phyloP scores from a whole-genome alignment of 2,888 invertebrate species.

The Parnassius smintheus region DNA sequence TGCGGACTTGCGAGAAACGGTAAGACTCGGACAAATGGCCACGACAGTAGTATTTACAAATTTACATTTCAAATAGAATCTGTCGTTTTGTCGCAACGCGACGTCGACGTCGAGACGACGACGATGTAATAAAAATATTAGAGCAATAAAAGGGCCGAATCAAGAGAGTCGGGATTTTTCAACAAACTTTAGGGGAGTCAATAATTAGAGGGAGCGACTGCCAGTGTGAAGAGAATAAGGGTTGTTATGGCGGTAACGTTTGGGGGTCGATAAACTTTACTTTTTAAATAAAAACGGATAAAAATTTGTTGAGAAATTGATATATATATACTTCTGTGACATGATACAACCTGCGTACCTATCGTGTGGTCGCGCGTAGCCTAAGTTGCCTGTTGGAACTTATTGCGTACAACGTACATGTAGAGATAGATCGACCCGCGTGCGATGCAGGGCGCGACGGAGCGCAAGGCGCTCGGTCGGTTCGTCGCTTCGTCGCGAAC shows the following conservation, averaged over 20 bases:
- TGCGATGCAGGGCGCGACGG: constrained; percentile 50
- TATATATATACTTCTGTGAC: neutral
- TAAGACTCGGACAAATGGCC: constrained; percentile 24
- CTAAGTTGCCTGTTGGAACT: constrained; percentile 28
- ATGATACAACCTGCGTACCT: neutral
- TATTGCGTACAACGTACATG: constrained; percentile 58
- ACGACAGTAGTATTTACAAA: constrained; percentile 27
- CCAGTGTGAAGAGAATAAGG: constrained; percentile 72
- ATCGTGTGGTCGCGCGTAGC: constrained; percentile 21
- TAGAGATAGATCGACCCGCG: constrained; percentile 73
- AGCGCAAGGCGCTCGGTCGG: constrained; percentile 70
- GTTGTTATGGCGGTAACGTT: constrained; percentile 66
- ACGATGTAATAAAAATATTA: constrained; percentile 64
- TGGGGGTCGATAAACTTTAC: constrained; percentile 75
- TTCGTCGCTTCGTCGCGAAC: constrained; percentile 69
- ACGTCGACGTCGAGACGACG: constrained; percentile 38
- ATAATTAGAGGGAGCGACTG: constrained; percentile 78
- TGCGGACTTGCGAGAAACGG: constrained; percentile 18
- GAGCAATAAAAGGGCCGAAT: constrained; percentile 62
- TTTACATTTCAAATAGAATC: constrained; percentile 29
- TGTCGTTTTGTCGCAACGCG: constrained; percentile 28
- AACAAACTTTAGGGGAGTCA: constrained; percentile 76
- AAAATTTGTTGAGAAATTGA: neutral
- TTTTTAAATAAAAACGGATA: constrained; percentile 28
- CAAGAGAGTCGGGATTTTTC: constrained; percentile 60